Evolutionary conservation across 1,140 invertebrate genomes (phyloP).

Genomic region (Apis laboriosa): DNA sequence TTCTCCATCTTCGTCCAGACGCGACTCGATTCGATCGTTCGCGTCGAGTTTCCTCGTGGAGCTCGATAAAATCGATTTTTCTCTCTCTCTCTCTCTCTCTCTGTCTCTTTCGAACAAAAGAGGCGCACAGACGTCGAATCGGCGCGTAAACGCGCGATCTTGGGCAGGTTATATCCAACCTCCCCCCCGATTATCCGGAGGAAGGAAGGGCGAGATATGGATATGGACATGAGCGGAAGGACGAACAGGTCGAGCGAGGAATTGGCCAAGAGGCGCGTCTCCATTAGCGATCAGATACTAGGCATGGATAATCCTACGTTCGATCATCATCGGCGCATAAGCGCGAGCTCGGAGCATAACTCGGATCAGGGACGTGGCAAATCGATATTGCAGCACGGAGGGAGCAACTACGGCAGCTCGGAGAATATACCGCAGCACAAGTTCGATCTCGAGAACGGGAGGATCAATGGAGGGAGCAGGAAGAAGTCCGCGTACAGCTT

Average conservation of each 20-base stretch:
- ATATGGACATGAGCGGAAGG: constrained; percentile 58
- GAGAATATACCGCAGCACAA: constrained; percentile 78
- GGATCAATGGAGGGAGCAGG: constrained; percentile 69
- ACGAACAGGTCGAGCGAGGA: constrained; percentile 65
- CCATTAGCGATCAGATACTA: constrained; percentile 76
- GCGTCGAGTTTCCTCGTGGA: too few species aligned
- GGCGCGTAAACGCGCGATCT: too few species aligned
- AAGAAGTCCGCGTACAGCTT: constrained; percentile 79
- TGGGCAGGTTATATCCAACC: too few species aligned
- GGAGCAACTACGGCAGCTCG: constrained; percentile 69
- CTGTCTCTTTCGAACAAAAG: too few species aligned
- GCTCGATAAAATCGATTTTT: too few species aligned
- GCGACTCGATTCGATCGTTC: too few species aligned
- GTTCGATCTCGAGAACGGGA: constrained; percentile 76
- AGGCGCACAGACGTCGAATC: too few species aligned
- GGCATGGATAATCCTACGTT: constrained; percentile 77
- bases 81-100: too few species aligned
- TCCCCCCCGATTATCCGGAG: neutral
- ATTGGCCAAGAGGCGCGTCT: constrained; percentile 73
- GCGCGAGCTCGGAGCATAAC: constrained; percentile 74
- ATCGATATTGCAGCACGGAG: constrained; percentile 76
- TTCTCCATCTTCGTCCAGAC: too few species aligned
- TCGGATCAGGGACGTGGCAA: constrained; percentile 73
- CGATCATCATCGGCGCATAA: constrained; percentile 76
- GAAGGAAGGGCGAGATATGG: constrained; percentile 53